Conservation (phyloP, 2,113 vertebrate species). For the Canis aureus region DNA sequence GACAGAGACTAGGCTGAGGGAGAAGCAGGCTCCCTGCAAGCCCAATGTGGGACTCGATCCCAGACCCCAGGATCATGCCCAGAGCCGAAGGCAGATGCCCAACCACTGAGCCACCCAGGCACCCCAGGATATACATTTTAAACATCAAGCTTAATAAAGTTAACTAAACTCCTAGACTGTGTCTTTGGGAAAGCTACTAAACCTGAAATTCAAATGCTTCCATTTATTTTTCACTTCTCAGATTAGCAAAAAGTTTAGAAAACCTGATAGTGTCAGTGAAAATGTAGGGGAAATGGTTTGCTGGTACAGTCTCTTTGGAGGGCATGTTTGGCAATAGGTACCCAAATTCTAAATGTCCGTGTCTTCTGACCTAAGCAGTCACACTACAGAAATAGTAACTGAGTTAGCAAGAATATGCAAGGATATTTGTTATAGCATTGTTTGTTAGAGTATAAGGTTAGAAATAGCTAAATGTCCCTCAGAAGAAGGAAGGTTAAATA, state of each 20-base stretch:
- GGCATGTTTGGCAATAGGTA: neutral
- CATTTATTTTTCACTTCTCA: slow-evolving; percentile 60
- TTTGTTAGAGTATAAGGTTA: slow-evolving; percentile 41
- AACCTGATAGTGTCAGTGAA: slow-evolving; percentile 15
- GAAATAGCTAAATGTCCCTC: neutral
- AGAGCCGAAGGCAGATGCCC: too few relatives aligned
- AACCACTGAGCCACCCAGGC: too few relatives aligned
- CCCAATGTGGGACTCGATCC: too few relatives aligned
- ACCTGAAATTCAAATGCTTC: slow-evolving; percentile 40
- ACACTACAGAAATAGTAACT: slow-evolving; percentile 16
- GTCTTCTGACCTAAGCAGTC: slow-evolving; percentile 11
- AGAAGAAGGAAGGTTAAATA: neutral
- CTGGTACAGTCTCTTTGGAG: slow-evolving; percentile 13
- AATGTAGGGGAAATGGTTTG: neutral
- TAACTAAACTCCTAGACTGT: slow-evolving; percentile 42
- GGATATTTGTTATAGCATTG: neutral
- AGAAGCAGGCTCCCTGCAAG: too few relatives aligned
- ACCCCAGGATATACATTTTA: neutral
- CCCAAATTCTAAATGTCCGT: neutral
- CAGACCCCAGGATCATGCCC: too few relatives aligned
- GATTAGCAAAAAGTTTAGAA: slow-evolving; percentile 43
- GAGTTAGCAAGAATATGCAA: neutral
- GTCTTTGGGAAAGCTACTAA: slow-evolving; percentile 38
- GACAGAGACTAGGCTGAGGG: too few relatives aligned
- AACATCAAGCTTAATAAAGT: neutral